Percentiles rank a stretch among this genome's conserved stretches.
These are phyloP conservation scores for Heliconius cydno DNA, from an alignment of 2,888 invertebrate species.

Conservation along the genomic window DNA sequence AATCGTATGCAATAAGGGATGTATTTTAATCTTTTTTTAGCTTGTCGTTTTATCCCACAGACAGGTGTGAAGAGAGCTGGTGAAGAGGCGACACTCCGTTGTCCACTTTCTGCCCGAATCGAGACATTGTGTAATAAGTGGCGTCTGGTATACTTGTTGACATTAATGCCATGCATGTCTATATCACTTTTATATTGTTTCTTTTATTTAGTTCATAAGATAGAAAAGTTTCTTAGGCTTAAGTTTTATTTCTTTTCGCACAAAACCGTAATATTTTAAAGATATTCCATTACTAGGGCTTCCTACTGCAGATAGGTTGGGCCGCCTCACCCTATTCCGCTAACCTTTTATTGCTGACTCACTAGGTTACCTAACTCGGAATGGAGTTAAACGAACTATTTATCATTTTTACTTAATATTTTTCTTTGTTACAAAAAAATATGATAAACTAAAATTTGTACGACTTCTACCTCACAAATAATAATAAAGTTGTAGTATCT, in stretches of 20 bases:
- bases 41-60: too few relatives aligned
- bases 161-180: too few relatives aligned
- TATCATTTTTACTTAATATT: conserved; percentile 51
- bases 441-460: neutral
- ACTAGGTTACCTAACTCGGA: conserved; percentile 58
- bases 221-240: neutral
- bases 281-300: conserved; percentile 30
- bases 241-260: neutral
- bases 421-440: neutral
- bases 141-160: too few relatives aligned
- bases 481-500: too few relatives aligned
- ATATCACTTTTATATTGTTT: neutral
- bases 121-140: too few relatives aligned
- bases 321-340: conserved; percentile 53
- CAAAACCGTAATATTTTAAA: conserved; percentile 12
- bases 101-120: too few relatives aligned
- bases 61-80: too few relatives aligned
- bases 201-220: neutral
- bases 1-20: too few relatives aligned
- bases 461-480: too few relatives aligned
- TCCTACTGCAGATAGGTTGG: conserved; percentile 38
- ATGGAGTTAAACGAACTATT: neutral
- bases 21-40: too few relatives aligned
- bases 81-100: too few relatives aligned
- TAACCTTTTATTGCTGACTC: conserved; percentile 66